phyloP scores from a whole-genome alignment of 2,113 vertebrate genomes.

The Corythoichthys haematopterus region DNA sequence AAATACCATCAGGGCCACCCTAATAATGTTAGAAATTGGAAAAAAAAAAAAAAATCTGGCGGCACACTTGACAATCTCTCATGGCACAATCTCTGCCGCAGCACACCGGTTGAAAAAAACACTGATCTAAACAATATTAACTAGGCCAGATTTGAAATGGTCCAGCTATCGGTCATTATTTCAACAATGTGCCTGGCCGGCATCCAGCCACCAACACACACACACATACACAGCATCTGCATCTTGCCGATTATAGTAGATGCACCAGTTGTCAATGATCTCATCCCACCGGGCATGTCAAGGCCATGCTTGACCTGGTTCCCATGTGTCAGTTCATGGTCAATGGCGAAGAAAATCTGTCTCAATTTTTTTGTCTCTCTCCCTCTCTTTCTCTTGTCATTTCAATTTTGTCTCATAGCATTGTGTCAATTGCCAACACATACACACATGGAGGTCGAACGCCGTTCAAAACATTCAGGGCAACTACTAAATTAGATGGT shows the following conservation, averaged over 20 bases:
- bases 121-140: not conserved
- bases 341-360: conserved; percentile 15
- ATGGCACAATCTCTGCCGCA: too few species aligned
- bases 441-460: not conserved
- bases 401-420: not conserved
- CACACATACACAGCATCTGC: conserved; percentile 6
- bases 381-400: conserved; percentile 3
- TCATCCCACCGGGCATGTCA: conserved; percentile 38
- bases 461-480: not conserved
- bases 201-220: conserved; percentile 6
- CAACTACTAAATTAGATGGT: conserved; percentile 14
- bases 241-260: conserved; percentile 18
- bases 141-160: conserved; percentile 16
- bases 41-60: too few species aligned
- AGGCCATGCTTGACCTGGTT: conserved; percentile 45
- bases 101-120: too few species aligned
- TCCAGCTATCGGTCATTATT: conserved; percentile 34
- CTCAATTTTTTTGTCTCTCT: conserved; percentile 18
- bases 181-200: conserved; percentile 32
- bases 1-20: too few species aligned
- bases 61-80: too few species aligned
- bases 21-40: too few species aligned
- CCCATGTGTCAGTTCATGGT: conserved; percentile 4
- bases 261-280: conserved; percentile 44
- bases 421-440: conserved; percentile 7